Evolutionary conservation across 2,113 vertebrate genomes (phyloP).

Genomic region (Barnardius zonarius): DNA sequence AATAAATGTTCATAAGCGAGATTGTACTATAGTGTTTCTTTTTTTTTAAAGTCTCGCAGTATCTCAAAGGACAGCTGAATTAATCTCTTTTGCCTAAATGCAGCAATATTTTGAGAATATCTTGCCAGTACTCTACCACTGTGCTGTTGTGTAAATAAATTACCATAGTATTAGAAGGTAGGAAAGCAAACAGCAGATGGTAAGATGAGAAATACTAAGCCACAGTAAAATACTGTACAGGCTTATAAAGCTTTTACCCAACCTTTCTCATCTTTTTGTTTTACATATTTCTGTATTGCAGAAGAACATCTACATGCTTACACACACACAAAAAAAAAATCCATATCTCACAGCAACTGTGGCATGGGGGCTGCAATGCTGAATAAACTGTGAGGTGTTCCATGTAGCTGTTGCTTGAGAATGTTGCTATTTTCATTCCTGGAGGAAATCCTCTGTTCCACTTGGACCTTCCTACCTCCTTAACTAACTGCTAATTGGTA

Average conservation of each 20-base stretch:
- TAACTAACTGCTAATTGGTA: neutral
- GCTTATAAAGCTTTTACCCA: neutral
- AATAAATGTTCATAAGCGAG: neutral
- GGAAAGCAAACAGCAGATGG: neutral
- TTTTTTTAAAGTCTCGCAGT: neutral
- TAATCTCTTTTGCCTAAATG: neutral
- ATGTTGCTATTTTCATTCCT: neutral
- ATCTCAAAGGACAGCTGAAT: neutral
- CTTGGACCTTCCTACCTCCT: neutral
- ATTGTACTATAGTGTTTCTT: neutral
- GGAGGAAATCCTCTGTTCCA: neutral
- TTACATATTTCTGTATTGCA: neutral
- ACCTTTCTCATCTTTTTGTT: neutral
- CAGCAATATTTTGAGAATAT: neutral
- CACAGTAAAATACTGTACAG: neutral
- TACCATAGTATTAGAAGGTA: neutral
- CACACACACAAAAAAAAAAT: neutral
- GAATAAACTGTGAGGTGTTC: neutral
- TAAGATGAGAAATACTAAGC: neutral
- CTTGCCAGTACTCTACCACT: neutral
- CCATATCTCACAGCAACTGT: rapidly evolving
- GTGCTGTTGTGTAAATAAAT: neutral
- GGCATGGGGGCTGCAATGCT: neutral
- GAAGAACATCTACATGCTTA: neutral
- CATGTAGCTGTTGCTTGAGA: neutral